phyloP scores from a whole-genome alignment of 2,888 invertebrate genomes.

The Trissonchulus sp. region DNA sequence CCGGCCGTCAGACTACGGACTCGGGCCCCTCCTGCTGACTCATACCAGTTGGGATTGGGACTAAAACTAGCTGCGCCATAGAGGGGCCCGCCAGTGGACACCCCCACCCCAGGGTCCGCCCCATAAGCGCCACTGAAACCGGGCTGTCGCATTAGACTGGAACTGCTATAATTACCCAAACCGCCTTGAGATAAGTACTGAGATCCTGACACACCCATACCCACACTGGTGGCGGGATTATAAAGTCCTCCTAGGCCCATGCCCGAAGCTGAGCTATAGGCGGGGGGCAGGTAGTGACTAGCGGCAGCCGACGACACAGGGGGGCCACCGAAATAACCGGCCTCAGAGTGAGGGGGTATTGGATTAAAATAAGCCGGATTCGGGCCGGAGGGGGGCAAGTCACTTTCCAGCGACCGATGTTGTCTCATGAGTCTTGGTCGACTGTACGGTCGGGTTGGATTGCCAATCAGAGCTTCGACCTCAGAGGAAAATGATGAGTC shows the following conservation, averaged over 20 bases:
- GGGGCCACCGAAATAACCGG: not conserved
- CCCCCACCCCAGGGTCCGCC: not conserved
- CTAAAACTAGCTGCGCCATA: too few species aligned
- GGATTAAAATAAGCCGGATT: too few species aligned
- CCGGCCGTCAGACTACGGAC: not conserved
- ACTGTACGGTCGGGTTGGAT: not conserved
- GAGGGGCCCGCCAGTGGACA: not conserved
- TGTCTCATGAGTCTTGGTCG: conserved; percentile 2
- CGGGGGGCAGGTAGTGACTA: too few species aligned
- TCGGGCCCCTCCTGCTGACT: not conserved
- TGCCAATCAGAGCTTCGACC: not conserved
- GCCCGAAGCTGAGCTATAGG: too few species aligned
- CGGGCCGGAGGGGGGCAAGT: not conserved
- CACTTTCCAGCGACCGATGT: conserved; percentile 24
- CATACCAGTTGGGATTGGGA: not conserved
- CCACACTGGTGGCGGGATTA: not conserved
- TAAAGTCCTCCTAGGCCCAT: too few species aligned
- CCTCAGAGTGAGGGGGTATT: too few species aligned
- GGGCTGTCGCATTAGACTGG: too few species aligned
- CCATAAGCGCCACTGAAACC: not conserved
- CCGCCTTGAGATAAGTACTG: not conserved
- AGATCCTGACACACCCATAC: not conserved
- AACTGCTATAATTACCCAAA: not conserved
- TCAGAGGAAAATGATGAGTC: not conserved
- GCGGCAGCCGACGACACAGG: not conserved